Percentiles rank a stretch among this genome's conserved stretches.
Evolutionary conservation across 2,888 invertebrate genomes (phyloP).

Genomic region (Nemoura dubitans): DNA sequence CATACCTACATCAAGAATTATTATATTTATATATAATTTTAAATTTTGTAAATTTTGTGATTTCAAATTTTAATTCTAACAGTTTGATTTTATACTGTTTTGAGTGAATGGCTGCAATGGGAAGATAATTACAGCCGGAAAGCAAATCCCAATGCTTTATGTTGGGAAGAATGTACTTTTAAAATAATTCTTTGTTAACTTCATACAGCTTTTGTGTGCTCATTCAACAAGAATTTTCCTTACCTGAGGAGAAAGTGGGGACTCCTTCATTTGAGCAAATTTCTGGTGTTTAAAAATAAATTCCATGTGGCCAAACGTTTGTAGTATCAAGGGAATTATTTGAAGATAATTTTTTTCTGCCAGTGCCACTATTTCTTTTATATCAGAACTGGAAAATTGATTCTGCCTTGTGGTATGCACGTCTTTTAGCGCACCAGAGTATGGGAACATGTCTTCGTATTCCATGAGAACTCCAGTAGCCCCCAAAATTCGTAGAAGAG

Average conservation of each 20-base stretch:
- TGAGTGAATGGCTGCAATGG: too few species aligned
- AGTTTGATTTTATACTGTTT: too few species aligned
- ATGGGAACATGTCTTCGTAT: constrained; percentile 91
- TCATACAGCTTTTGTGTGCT: too few species aligned
- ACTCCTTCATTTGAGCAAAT: constrained; percentile 74
- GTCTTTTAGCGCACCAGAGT: constrained; percentile 64
- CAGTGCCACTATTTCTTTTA: constrained; percentile 64
- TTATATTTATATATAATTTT: too few species aligned
- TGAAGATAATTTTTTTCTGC: constrained; percentile 70
- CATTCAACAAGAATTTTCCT: too few species aligned
- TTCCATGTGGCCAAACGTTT: constrained; percentile 88
- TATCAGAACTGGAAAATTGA: constrained; percentile 69
- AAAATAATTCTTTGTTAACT: too few species aligned
- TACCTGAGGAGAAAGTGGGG: constrained; percentile 63
- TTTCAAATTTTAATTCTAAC: too few species aligned
- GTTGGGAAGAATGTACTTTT: too few species aligned
- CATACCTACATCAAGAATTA: too few species aligned
- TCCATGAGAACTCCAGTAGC: constrained; percentile 82
- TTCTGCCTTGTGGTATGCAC: constrained; percentile 66
- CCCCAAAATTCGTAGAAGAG: constrained; percentile 68
- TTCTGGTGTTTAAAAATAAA: constrained; percentile 77
- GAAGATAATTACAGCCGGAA: too few species aligned
- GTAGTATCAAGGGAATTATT: constrained; percentile 80
- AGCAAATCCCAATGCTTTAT: too few species aligned
- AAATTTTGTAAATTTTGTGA: too few species aligned